A percentile compares a stretch with the other conserved stretches of the same genome.
phyloP scores from a whole-genome alignment of 2,113 vertebrate genomes.

The Gallinago media region DNA sequence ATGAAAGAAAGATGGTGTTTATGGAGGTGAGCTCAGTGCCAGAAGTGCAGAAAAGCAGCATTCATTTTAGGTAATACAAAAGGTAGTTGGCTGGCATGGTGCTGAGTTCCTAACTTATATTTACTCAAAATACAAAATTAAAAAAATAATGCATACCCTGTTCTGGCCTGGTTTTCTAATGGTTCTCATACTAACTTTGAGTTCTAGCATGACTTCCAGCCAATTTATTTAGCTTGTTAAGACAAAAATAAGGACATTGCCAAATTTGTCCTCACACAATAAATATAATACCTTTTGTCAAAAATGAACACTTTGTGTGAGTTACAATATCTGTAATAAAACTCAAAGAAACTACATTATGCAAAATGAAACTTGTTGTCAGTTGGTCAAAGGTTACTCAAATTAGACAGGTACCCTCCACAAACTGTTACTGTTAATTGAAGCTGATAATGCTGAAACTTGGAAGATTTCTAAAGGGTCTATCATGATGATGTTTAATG shows the following conservation, averaged over 20 bases:
- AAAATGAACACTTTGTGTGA: neutral
- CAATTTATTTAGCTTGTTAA: neutral
- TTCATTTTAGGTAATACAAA: neutral
- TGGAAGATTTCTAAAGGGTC: neutral
- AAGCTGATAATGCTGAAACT: slow-evolving; percentile 1
- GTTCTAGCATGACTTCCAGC: neutral
- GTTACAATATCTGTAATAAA: neutral
- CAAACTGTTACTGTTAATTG: neutral
- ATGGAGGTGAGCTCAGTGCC: neutral
- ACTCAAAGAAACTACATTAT: neutral
- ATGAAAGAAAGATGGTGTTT: neutral
- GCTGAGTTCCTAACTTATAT: neutral
- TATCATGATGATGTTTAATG: neutral
- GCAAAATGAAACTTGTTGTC: neutral
- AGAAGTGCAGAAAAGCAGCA: neutral
- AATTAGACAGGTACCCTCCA: neutral
- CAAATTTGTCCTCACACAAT: neutral
- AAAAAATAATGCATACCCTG: neutral
- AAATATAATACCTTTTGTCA: neutral
- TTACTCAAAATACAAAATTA: neutral
- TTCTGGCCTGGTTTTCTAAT: neutral
- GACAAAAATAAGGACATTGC: neutral
- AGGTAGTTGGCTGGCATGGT: neutral
- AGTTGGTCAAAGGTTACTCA: neutral
- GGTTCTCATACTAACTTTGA: neutral